These are phyloP conservation scores for Caenorhabditis zanzibari DNA, from an alignment of 2,888 invertebrate genomes.

Conservation along the genomic window DNA sequence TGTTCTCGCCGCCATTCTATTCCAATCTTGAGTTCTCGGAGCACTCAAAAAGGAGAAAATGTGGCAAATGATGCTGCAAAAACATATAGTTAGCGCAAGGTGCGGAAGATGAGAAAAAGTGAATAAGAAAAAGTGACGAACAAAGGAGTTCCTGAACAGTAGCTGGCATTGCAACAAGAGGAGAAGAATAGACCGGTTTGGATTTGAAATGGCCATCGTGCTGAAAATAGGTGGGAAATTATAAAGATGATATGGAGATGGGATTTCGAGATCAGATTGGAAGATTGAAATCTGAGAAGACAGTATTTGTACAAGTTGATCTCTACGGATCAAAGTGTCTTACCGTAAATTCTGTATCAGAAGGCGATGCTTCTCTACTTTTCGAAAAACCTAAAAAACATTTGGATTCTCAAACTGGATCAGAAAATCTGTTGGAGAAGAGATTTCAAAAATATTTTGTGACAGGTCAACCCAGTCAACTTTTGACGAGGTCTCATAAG, in stretches of 20 bases:
- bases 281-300: not conserved
- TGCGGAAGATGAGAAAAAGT: conserved; percentile 9
- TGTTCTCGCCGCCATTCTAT: conserved; percentile 3
- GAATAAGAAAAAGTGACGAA: conserved; percentile 33
- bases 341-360: too few species aligned
- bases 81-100: conserved; percentile 34
- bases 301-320: too few species aligned
- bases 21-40: conserved; percentile 38
- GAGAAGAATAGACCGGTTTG: conserved; percentile 33
- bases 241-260: not conserved
- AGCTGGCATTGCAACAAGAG: conserved; percentile 42
- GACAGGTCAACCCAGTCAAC: too few species aligned
- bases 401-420: too few species aligned
- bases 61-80: conserved; percentile 32
- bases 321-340: too few species aligned
- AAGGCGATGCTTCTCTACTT: too few species aligned
- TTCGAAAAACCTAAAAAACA: too few species aligned
- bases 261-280: not conserved
- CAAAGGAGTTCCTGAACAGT: conserved; percentile 58
- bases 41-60: conserved; percentile 35
- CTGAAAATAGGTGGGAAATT: conserved; percentile 5
- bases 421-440: too few species aligned
- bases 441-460: too few species aligned
- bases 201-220: not conserved
- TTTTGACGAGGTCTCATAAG: too few species aligned